phyloP scores from a whole-genome alignment of 2,797 vertebrate species.

The Cirrhinus molitorella region DNA sequence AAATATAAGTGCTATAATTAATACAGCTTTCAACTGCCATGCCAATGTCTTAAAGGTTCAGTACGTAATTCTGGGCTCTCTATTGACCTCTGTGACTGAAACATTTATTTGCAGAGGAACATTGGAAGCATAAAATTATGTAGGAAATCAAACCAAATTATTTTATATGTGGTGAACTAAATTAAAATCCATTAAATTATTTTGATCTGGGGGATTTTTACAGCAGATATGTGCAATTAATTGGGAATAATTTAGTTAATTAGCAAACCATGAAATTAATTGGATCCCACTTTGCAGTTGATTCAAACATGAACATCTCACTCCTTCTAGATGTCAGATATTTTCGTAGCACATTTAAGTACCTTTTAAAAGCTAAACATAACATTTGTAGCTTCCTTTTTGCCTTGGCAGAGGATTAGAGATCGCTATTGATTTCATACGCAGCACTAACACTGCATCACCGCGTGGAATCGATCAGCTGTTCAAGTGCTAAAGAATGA shows the following conservation, averaged over 20 bases:
- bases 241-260: not conserved
- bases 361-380: conserved; percentile 24
- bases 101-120: not conserved
- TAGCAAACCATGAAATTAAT: not conserved
- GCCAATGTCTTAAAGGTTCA: not conserved
- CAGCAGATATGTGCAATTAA: not conserved
- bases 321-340: not conserved
- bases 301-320: not conserved
- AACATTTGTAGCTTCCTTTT: conserved; percentile 11
- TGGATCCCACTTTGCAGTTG: not conserved
- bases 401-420: conserved; percentile 26
- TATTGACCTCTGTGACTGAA: not conserved
- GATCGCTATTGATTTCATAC: conserved; percentile 31
- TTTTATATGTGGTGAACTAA: not conserved
- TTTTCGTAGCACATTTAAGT: conserved; percentile 12
- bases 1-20: not conserved
- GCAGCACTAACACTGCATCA: conserved; percentile 36
- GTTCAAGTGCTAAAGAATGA: conserved; percentile 35
- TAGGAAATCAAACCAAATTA: not conserved
- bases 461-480: conserved; percentile 48
- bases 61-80: not conserved
- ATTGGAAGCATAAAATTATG: not conserved
- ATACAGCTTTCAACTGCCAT: not conserved
- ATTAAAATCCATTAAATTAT: not conserved
- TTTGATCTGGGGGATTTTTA: not conserved